phyloP scores from a whole-genome alignment of 1,140 invertebrate genomes.

The Arion vulgaris region DNA sequence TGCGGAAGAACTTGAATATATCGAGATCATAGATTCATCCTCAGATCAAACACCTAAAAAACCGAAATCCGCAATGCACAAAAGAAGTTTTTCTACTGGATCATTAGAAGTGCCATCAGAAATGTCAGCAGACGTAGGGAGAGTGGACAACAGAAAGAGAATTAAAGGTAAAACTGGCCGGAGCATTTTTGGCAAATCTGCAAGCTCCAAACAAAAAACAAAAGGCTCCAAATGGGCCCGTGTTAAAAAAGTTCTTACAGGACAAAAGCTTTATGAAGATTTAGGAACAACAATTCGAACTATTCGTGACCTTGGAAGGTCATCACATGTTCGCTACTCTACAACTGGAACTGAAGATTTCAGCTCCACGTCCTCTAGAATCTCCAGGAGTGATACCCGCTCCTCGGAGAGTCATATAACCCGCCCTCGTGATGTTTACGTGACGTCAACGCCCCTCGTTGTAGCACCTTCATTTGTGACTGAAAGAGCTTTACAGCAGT shows the following conservation, averaged over 20 bases:
- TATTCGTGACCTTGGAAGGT: slow-evolving; percentile 54
- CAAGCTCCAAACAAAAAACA: slow-evolving; percentile 56
- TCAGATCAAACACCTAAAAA: slow-evolving; percentile 58
- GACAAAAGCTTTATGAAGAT: slow-evolving; percentile 61
- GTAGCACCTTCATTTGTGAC: not conserved
- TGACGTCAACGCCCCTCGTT: not conserved
- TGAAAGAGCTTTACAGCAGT: not conserved
- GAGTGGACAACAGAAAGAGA: slow-evolving; percentile 37
- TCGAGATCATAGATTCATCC: slow-evolving; percentile 57
- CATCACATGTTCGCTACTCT: slow-evolving; percentile 32
- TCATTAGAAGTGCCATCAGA: slow-evolving; percentile 57
- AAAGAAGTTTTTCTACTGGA: slow-evolving; percentile 67
- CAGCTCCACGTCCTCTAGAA: slow-evolving; percentile 49
- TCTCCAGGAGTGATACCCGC: not conserved
- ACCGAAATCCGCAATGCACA: slow-evolving; percentile 52
- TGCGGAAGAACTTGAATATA: slow-evolving; percentile 59
- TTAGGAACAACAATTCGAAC: slow-evolving; percentile 59
- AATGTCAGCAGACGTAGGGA: slow-evolving; percentile 42
- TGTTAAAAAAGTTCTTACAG: slow-evolving; percentile 68
- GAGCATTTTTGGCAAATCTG: slow-evolving; percentile 48
- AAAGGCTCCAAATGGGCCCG: slow-evolving; percentile 69
- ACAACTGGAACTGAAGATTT: slow-evolving; percentile 44
- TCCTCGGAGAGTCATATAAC: not conserved
- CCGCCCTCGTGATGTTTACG: not conserved
- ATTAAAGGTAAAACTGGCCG: slow-evolving; percentile 48